phyloP scores from a whole-genome alignment of 2,888 invertebrate genomes.

The Thalpophila matura region DNA sequence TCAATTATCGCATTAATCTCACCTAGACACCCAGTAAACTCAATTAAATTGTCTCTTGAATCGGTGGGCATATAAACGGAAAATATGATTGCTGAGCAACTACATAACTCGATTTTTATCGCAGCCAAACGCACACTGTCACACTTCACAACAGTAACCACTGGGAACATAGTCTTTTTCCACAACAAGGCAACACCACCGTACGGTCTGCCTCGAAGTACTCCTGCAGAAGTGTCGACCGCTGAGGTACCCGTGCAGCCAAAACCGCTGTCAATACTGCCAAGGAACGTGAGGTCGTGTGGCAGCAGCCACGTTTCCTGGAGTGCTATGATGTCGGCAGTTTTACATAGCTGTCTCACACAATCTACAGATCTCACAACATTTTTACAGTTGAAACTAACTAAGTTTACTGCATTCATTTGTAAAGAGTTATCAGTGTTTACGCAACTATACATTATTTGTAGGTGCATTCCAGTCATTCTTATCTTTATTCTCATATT shows the following conservation, averaged over 20 bases:
- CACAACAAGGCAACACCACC: slow-evolving; percentile 9
- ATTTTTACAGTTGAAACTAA: slow-evolving; percentile 15
- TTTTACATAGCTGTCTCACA: background rate
- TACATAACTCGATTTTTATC: background rate
- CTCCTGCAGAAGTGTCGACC: slow-evolving; percentile 5
- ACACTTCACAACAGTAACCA: slow-evolving; percentile 4
- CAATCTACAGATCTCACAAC: slow-evolving; percentile 1
- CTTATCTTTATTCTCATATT: too few species aligned
- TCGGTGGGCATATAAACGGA: slow-evolving; percentile 12
- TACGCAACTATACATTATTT: background rate
- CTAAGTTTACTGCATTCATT: background rate
- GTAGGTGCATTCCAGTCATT: too few species aligned
- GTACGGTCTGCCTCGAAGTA: slow-evolving; percentile 4
- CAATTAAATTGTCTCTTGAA: slow-evolving; percentile 1
- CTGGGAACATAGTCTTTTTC: background rate
- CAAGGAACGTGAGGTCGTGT: slow-evolving; percentile 1
- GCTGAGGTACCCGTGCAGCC: slow-evolving; percentile 18
- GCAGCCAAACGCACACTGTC: background rate
- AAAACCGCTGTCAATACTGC: background rate
- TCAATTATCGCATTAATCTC: background rate
- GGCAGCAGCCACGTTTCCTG: slow-evolving; percentile 18
- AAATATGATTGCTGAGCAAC: background rate
- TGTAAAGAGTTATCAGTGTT: background rate
- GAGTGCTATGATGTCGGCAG: too few species aligned
- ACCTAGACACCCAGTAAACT: background rate